Base-by-base conservation (phyloP, 2,888 invertebrate species). In the Trachelus stipa region DNA sequence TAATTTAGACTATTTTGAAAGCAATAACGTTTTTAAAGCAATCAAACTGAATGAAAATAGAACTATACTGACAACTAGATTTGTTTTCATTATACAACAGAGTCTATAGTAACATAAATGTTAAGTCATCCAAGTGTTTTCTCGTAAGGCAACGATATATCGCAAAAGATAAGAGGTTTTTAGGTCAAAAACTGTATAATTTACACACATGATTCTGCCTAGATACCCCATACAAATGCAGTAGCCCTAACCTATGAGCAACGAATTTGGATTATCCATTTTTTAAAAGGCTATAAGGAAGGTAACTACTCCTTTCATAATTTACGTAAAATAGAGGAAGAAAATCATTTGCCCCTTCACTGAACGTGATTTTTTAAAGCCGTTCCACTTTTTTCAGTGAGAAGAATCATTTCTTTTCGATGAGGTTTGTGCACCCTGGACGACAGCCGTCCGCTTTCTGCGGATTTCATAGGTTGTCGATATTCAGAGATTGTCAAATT, bases 201-300 rank as follows among this genome's bases (percentile, higher is more conserved):
- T 31, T 71, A 71, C 12, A 69, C 71, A 33, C 33, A 71, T 71
- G 31, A 33, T 30, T 76, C 69, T 69, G 12, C 37, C 56, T 35
- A 71, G 37, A 40, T 69, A 75, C 74, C 34, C 31, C 40, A 40
- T 31, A 77, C 23, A 77, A 75, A 71, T 37, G 68, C 33, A 23
- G 15, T 77, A 76, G 74, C 78, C 82, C 81, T 86, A 86, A 86
- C 86, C 86, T 86, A 84, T 84, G 76, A 82, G 40, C 34, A 40
- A 71, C 75, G 77, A 79, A 78, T 73, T 68, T 76, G 73, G 69
- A 34, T 82, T 84, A 80, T 68, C 68, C 75, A n/a, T n/a, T 71
- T 73, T 69, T 23, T 11, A 30, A 30, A 56, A 56, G 40, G 40
- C 15, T 40, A 15, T 40, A 15, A 40, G 4, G 6, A 40, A 15